These are phyloP conservation scores for Choreutis nemorana DNA, from an alignment of 2,888 invertebrate species.

Conservation along the genomic window DNA sequence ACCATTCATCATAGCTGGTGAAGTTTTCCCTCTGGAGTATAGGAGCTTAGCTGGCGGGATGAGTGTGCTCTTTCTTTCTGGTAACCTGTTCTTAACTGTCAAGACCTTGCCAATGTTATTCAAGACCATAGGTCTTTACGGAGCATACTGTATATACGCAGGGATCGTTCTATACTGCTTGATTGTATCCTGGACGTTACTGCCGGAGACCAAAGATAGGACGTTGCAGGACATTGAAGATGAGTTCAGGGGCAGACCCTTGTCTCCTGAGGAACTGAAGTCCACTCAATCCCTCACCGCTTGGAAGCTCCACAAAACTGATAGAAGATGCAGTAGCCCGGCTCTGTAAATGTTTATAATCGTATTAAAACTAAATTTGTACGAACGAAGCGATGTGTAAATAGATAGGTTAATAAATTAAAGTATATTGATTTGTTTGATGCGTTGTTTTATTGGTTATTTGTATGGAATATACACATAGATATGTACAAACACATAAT, in stretches of 20 bases:
- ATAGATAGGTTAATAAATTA: too few species aligned
- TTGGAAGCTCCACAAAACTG: slow-evolving; percentile 19
- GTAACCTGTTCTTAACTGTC: slow-evolving; percentile 30
- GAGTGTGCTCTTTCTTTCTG: slow-evolving; percentile 32
- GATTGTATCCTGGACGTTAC: slow-evolving; percentile 25
- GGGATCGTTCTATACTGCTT: slow-evolving; percentile 28
- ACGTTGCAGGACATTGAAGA: slow-evolving; percentile 43
- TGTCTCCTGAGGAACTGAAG: slow-evolving; percentile 26
- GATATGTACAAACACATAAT: too few species aligned
- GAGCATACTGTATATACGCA: slow-evolving; percentile 33
- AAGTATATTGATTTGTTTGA: too few species aligned
- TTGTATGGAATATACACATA: too few species aligned
- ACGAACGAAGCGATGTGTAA: too few species aligned
- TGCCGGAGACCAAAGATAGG: slow-evolving; percentile 42
- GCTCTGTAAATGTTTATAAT: slow-evolving; percentile 16
- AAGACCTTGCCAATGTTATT: slow-evolving; percentile 34
- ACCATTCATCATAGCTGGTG: slow-evolving; percentile 74
- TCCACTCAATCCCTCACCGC: slow-evolving; percentile 28
- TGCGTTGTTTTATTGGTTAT: too few species aligned
- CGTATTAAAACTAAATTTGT: too few species aligned
- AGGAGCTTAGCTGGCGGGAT: slow-evolving; percentile 63
- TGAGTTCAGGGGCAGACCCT: slow-evolving; percentile 30
- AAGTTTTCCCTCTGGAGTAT: slow-evolving; percentile 68
- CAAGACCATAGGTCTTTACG: slow-evolving; percentile 25
- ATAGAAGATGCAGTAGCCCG: slow-evolving; percentile 26